Conservation (phyloP, 2,797 vertebrate species). For the Cossypha polioptera region DNA sequence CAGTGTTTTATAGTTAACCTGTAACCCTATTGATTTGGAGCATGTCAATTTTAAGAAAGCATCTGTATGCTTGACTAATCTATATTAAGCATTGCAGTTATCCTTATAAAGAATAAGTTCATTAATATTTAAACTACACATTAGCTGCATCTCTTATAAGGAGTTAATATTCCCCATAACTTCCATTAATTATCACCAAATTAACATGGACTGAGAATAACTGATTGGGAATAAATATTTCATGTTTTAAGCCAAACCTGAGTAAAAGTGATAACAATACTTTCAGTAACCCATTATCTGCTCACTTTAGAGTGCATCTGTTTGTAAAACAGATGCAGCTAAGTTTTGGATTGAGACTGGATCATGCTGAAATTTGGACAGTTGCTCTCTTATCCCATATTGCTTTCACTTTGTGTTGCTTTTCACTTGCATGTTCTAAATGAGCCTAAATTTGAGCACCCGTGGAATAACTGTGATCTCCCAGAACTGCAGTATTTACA, state of each 20-base stretch:
- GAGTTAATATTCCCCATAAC: background rate
- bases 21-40: background rate
- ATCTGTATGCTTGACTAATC: background rate
- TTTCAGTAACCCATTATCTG: background rate
- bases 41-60: background rate
- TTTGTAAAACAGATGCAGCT: background rate
- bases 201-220: background rate
- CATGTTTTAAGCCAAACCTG: background rate
- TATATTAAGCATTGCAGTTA: background rate
- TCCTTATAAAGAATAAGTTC: constrained; percentile 1
- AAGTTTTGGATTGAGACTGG: background rate
- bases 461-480: background rate
- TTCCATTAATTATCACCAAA: background rate
- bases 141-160: background rate
- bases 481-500: background rate
- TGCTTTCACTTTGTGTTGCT: background rate
- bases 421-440: background rate
- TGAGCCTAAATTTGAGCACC: background rate
- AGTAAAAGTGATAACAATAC: background rate
- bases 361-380: background rate
- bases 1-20: background rate
- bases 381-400: background rate
- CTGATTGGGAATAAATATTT: background rate
- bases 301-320: background rate
- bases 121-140: constrained; percentile 37